Conservation (phyloP, 2,888 invertebrate species). For the Pedicia rivosa region DNA sequence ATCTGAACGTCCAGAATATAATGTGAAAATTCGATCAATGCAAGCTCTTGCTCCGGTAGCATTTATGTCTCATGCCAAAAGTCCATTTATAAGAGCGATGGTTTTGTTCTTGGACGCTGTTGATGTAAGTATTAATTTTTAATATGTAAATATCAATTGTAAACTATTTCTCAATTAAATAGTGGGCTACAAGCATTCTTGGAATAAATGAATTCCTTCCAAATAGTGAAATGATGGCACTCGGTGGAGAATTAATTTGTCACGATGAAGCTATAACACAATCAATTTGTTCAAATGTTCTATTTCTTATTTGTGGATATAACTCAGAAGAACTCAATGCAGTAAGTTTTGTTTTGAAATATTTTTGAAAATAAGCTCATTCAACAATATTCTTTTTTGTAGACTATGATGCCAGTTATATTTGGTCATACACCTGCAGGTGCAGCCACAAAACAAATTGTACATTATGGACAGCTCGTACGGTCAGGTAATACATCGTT, state of each 20-base stretch:
- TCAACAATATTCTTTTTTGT: conserved; percentile 25
- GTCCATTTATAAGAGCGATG: conserved; percentile 27
- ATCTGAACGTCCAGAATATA: conserved; percentile 30
- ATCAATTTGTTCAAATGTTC: conserved; percentile 42
- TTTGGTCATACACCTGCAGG: conserved; percentile 46
- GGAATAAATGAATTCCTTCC: conserved; percentile 43
- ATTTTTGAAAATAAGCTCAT: not conserved
- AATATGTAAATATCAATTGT: too few relatives aligned
- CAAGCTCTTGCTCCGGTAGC: conserved; percentile 47
- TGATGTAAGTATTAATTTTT: too few relatives aligned
- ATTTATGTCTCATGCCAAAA: conserved; percentile 39
- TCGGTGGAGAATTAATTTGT: conserved; percentile 35
- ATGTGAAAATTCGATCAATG: conserved; percentile 31
- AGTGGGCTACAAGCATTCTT: conserved; percentile 14
- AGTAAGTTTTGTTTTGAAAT: conserved; percentile 19
- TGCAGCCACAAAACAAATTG: conserved; percentile 41
- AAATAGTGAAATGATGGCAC: conserved; percentile 30
- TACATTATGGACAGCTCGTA: conserved; percentile 49
- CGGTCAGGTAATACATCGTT: conserved; percentile 26
- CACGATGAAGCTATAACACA: conserved; percentile 17
- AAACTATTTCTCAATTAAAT: too few relatives aligned
- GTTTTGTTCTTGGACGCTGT: conserved; percentile 21
- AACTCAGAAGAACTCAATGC: conserved; percentile 30
- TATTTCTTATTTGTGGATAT: conserved; percentile 40
- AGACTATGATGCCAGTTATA: conserved; percentile 46